phyloP scores from a whole-genome alignment of 2,113 vertebrate species.

The Jacana jacana region DNA sequence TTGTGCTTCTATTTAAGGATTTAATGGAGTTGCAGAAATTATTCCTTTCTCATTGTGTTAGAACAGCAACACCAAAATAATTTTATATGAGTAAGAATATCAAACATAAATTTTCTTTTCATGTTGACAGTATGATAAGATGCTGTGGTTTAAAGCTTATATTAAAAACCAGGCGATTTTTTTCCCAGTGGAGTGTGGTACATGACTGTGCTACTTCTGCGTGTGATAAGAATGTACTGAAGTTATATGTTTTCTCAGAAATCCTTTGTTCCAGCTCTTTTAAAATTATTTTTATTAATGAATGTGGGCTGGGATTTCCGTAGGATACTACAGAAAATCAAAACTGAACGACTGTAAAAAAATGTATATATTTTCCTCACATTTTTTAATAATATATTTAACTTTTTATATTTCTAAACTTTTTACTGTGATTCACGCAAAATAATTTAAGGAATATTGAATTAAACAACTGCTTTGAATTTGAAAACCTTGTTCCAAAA shows the following conservation, averaged over 20 bases:
- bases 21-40: neutral
- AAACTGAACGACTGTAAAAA: neutral
- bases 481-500: neutral
- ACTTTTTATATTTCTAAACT: neutral
- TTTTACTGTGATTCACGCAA: neutral
- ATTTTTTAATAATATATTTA: neutral
- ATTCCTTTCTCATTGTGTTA: neutral
- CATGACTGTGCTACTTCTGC: neutral
- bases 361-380: neutral
- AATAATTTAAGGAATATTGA: neutral
- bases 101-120: neutral
- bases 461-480: neutral
- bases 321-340: neutral
- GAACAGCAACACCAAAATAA: neutral
- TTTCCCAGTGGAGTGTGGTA: neutral
- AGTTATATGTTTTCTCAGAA: neutral
- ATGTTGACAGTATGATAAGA: neutral
- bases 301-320: neutral
- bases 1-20: neutral
- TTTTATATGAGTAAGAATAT: neutral
- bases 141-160: neutral
- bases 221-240: neutral
- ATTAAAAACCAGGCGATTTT: neutral
- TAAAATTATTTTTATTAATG: neutral
- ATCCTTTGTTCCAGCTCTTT: neutral